Evolutionary conservation across 2,113 vertebrate genomes (phyloP).

Genomic region (Cephalopholis sonnerati): DNA sequence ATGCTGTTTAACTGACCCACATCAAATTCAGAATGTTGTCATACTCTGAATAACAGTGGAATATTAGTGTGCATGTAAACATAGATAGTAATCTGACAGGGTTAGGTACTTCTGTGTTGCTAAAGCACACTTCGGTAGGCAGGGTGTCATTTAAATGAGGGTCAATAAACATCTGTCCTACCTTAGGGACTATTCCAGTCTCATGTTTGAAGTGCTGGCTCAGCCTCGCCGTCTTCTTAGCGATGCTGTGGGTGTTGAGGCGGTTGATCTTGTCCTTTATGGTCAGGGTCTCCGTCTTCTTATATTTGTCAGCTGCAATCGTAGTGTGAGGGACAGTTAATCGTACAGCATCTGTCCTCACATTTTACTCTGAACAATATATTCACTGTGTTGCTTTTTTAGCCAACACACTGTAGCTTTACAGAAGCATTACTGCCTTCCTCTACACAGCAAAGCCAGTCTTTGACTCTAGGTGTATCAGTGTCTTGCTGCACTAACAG

Average conservation of each 20-base stretch:
- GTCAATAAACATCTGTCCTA: constrained; percentile 48
- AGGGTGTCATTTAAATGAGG: not conserved
- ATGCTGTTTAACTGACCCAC: no score
- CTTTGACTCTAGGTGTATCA: not conserved
- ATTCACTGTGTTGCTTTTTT: not conserved
- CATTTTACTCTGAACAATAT: not conserved
- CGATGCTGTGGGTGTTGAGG: constrained; percentile 93
- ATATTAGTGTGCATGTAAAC: no score
- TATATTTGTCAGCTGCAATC: constrained; percentile 92
- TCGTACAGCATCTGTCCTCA: not conserved
- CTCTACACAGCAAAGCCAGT: not conserved
- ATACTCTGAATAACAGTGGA: no score
- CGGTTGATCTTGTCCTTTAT: constrained; percentile 91
- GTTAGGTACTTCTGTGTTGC: no score
- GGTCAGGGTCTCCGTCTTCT: constrained; percentile 88
- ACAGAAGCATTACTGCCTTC: not conserved
- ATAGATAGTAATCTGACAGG: no score
- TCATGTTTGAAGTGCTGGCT: constrained; percentile 93
- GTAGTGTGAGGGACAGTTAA: not conserved
- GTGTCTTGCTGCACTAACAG: not conserved
- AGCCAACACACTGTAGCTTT: not conserved
- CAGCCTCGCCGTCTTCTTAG: constrained; percentile 93
- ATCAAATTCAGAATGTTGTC: no score
- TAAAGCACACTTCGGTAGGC: not conserved
- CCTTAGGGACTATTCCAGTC: constrained; percentile 91